A percentile compares a stretch with the other conserved stretches of the same genome.
Conservation (phyloP, 2,797 vertebrate genomes). For the Sparidentex hasta region DNA sequence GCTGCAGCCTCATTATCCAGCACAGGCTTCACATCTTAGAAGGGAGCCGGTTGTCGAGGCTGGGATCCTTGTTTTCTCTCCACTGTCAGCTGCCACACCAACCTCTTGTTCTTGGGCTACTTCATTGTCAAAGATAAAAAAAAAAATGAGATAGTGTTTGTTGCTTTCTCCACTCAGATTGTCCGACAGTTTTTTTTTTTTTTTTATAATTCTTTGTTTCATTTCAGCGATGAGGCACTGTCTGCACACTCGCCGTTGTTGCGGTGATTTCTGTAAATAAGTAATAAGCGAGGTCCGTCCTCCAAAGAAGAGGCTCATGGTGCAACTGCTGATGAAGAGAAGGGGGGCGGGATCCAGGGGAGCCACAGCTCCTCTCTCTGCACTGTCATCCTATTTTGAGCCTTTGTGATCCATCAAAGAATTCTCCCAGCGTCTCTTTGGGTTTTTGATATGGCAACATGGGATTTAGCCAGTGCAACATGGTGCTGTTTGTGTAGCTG, state of each 20-base stretch:
- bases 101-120: neutral
- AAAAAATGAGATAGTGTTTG: neutral
- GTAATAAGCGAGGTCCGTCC: neutral
- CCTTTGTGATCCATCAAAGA: neutral
- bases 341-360: neutral
- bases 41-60: neutral
- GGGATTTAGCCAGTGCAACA: neutral
- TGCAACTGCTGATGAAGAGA: neutral
- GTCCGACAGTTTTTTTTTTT: neutral
- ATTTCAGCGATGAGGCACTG: neutral
- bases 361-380: neutral
- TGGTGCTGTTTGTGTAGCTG: neutral
- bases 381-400: neutral
- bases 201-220: neutral
- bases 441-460: conserved; percentile 2
- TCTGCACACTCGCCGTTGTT: neutral
- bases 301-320: neutral
- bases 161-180: neutral
- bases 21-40: neutral
- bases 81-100: neutral
- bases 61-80: neutral
- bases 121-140: neutral
- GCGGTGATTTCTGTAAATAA: neutral
- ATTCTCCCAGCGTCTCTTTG: neutral
- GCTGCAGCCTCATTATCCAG: neutral